Evolutionary conservation across 2,797 vertebrate genomes (phyloP).

Genomic region (Gallinago nigripennis): DNA sequence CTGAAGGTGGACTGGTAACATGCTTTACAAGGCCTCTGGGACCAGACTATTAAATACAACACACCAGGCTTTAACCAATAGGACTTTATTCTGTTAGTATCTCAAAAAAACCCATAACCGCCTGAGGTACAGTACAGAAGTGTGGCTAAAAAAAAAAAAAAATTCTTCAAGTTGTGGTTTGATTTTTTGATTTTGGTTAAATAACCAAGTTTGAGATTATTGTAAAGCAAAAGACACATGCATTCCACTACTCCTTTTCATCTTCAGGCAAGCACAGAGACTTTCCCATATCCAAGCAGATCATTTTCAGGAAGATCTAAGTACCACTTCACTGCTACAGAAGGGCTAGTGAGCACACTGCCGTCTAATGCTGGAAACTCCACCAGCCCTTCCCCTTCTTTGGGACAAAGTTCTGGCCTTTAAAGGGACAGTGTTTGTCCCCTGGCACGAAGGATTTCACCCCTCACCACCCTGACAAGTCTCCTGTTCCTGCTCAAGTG

Average conservation of each 20-base stretch:
- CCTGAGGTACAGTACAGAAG: conserved; percentile 51
- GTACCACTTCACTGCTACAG: background rate
- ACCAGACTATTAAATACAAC: background rate
- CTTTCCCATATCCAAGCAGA: background rate
- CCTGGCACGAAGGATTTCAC: background rate
- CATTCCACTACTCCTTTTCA: conserved; percentile 27
- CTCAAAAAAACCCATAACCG: background rate
- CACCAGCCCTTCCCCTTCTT: background rate
- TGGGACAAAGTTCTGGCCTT: background rate
- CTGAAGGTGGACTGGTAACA: background rate
- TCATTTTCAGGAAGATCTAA: background rate
- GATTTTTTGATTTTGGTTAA: background rate
- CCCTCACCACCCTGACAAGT: background rate
- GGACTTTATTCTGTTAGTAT: conserved; percentile 70
- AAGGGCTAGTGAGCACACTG: background rate
- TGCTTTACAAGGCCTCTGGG: background rate
- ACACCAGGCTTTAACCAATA: conserved; percentile 40
- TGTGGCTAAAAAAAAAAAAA: conserved; percentile 22
- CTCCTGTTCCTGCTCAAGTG: background rate
- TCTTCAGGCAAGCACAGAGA: background rate
- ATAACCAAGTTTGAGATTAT: background rate
- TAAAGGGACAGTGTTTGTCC: background rate
- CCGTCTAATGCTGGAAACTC: background rate
- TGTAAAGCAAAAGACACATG: conserved; percentile 13
- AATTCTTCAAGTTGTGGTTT: background rate